Percentiles rank a stretch among this genome's conserved stretches.
Evolutionary conservation across 2,888 invertebrate genomes (phyloP).

Genomic region (Abrostola tripartita): DNA sequence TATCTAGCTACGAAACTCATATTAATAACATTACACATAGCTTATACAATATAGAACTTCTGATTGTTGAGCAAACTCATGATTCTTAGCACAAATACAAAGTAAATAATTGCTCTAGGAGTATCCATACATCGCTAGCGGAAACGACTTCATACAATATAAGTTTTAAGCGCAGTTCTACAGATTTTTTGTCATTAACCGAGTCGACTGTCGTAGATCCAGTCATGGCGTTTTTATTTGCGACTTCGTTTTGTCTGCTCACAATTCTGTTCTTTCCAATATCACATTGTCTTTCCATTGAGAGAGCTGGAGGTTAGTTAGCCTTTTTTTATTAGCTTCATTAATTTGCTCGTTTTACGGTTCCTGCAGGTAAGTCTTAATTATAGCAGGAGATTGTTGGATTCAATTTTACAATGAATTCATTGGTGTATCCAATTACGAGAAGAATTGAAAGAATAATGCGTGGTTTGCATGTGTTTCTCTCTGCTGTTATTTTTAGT

Average conservation of each 20-base stretch:
- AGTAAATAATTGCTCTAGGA: not conserved
- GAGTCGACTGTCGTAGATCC: constrained; percentile 32
- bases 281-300: constrained; percentile 48
- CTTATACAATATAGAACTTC: not conserved
- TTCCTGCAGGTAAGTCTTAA: constrained; percentile 21
- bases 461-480: too few relatives aligned
- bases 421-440: too few relatives aligned
- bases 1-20: too few relatives aligned
- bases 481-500: too few relatives aligned
- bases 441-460: too few relatives aligned
- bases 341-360: constrained; percentile 14
- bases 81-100: not conserved
- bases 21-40: not conserved
- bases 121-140: constrained; percentile 43
- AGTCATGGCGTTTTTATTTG: constrained; percentile 60
- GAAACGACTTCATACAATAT: constrained; percentile 26
- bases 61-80: not conserved
- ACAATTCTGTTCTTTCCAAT: constrained; percentile 48
- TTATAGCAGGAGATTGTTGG: constrained; percentile 4
- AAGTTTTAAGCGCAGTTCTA: constrained; percentile 33
- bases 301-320: constrained; percentile 51
- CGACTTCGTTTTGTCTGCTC: constrained; percentile 51
- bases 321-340: constrained; percentile 42
- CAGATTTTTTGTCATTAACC: constrained; percentile 56
- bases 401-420: constrained; percentile 5